Percentiles rank a stretch among this genome's conserved stretches.
Conservation (phyloP, 2,888 invertebrate species). For the Lissocephala sabroskyi region DNA sequence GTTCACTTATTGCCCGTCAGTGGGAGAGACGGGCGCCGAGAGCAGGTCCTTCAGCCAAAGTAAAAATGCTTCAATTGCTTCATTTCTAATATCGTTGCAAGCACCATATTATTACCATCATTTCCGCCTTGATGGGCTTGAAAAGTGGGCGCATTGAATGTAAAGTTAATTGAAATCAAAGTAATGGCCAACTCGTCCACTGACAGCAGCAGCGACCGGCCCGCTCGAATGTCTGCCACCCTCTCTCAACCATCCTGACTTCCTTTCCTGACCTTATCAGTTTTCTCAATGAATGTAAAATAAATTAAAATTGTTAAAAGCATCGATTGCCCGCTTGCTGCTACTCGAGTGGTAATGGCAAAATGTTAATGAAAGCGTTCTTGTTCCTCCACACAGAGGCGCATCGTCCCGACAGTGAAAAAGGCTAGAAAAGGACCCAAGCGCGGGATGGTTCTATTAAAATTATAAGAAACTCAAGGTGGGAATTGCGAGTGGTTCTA, state of each 20-base stretch:
- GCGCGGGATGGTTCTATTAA: too few species aligned
- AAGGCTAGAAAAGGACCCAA: too few species aligned
- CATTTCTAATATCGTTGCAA: conserved; percentile 46
- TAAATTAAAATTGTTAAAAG: conserved; percentile 56
- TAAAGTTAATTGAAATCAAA: conserved; percentile 66
- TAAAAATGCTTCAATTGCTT: conserved; percentile 22
- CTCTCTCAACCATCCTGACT: background rate
- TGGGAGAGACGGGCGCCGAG: too few species aligned
- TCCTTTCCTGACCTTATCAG: conserved; percentile 35
- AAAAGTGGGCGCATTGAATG: conserved; percentile 34
- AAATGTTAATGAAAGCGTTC: conserved; percentile 53
- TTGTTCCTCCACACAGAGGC: too few species aligned
- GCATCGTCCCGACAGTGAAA: too few species aligned
- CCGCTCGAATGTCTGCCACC: too few species aligned
- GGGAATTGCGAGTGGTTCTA: too few species aligned
- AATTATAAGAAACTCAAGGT: too few species aligned
- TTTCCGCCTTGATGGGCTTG: conserved; percentile 27
- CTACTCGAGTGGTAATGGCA: conserved; percentile 52
- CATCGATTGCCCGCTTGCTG: conserved; percentile 35
- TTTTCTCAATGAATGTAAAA: conserved; percentile 53
- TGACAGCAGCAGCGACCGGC: background rate
- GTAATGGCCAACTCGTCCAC: conserved; percentile 44
- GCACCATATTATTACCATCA: conserved; percentile 48
- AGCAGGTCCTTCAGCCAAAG: conserved; percentile 4
- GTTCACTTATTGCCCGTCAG: conserved; percentile 20